Evolutionary conservation across 2,888 invertebrate genomes (phyloP), one percentile per base, ranked within the genome.

Genomic region (Eristalis arbustorum): DNA sequence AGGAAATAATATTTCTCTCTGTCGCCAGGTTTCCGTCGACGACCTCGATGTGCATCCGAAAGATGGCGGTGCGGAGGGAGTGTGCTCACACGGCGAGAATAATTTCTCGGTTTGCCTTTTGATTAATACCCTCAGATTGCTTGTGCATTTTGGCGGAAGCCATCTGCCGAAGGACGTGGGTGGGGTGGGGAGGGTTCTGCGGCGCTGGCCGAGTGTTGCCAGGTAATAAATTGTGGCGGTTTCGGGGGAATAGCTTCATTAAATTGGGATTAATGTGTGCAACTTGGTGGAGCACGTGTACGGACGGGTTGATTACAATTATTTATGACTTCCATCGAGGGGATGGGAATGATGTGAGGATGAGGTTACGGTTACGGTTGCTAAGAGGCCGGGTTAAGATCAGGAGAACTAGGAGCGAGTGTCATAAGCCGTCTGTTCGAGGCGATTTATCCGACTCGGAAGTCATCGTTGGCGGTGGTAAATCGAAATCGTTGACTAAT

Each of bases 41-140:
- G 49, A 13, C 10, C 28, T 40, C 59, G 49, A 34, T n/a, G 62
- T 76, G 71, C 68, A 63, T 56, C 63, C 31, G 22, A 13, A 10
- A 14, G 42, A 31, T 31, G 31, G 14, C 23, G 25, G 49, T 3
- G 31, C 1, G 37, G 14, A 31, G 59, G 1, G 22, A 25, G 64
- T 31, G 31, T 22, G 31, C 49, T 69, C 62, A 62, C 73, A 59
- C 59, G 73, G 61, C 57, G 68, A 63, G 28, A 59, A 83, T 78
- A 73, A 74, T 78, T 68, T 79, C 80, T 69, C 37, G 74, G 74
- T 71, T 79, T 68, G 68, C 67, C 66, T 73, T 84, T 63, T 76
- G 63, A 76, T 72, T 84, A 80, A 79, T 78, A 59, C 67, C 62
- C 57, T 80, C 72, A 75, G 56, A 79, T 84, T 84, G 31, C 62